Conservation (phyloP, 1,140 invertebrate species). For the Heterodera schachtii region DNA sequence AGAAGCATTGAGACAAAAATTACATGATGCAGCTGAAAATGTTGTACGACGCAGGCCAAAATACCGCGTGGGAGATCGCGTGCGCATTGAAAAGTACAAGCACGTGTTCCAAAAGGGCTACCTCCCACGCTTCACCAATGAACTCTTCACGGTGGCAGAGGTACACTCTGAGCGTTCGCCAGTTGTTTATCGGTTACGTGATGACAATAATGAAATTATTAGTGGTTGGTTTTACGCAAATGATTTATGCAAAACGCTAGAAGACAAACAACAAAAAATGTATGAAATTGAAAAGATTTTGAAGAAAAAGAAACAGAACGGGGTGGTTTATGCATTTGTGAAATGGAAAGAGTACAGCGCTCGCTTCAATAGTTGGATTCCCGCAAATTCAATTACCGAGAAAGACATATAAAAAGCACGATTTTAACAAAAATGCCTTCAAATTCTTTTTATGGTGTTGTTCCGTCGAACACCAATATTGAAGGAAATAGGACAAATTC, state of each 20-base stretch:
- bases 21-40: neutral
- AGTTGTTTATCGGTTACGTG: neutral
- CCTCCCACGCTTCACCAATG: slow-evolving; percentile 32
- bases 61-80: slow-evolving; percentile 19
- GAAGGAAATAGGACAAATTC: neutral
- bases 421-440: neutral
- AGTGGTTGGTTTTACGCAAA: slow-evolving; percentile 29
- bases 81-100: slow-evolving; percentile 26
- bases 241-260: slow-evolving; percentile 49
- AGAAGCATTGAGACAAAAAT: neutral
- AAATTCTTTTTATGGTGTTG: neutral
- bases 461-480: neutral
- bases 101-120: slow-evolving; percentile 34
- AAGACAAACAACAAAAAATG: neutral
- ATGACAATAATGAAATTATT: slow-evolving; percentile 5
- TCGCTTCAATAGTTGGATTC: slow-evolving; percentile 25
- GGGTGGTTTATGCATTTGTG: slow-evolving; percentile 22
- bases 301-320: neutral
- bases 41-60: neutral
- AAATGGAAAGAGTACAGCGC: slow-evolving; percentile 10
- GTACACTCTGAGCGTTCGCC: slow-evolving; percentile 1
- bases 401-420: neutral
- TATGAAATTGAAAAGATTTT: slow-evolving; percentile 24
- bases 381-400: neutral
- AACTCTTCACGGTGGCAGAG: slow-evolving; percentile 33